A percentile compares a stretch with the other conserved stretches of the same genome.
phyloP scores from a whole-genome alignment of 2,113 vertebrate genomes.

The Vanacampus margaritifer region DNA sequence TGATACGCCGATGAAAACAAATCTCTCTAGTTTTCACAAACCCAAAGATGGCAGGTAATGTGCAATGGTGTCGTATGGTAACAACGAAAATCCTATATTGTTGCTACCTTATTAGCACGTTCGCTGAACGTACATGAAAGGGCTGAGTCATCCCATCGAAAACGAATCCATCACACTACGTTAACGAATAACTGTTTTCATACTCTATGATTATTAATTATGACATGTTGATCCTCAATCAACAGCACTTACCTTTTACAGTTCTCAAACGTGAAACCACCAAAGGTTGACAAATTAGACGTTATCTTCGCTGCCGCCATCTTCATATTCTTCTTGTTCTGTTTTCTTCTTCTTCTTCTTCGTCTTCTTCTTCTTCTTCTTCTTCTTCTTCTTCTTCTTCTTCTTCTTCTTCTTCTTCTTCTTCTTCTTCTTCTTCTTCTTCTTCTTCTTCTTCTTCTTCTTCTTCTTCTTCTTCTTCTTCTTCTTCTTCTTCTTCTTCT shows the following conservation, averaged over 20 bases:
- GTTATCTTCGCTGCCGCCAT: constrained; percentile 79
- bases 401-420: too few relatives aligned
- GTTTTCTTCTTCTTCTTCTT: too few relatives aligned
- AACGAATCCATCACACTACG: too few relatives aligned
- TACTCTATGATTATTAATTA: background rate
- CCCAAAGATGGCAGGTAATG: too few relatives aligned
- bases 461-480: background rate
- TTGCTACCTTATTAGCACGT: background rate
- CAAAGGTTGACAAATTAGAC: constrained; percentile 52
- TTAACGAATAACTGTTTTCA: background rate
- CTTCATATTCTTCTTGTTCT: background rate
- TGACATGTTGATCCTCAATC: rapidly evolving
- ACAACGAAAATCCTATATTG: too few relatives aligned
- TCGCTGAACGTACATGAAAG: constrained; percentile 3
- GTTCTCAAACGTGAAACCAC: constrained; percentile 90
- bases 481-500: too few relatives aligned
- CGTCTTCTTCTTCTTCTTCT: too few relatives aligned
- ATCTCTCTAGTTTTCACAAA: too few relatives aligned
- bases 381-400: too few relatives aligned
- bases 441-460: background rate
- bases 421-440: too few relatives aligned
- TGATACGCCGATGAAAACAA: too few relatives aligned
- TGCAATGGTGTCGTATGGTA: too few relatives aligned
- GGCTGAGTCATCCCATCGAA: constrained; percentile 69
- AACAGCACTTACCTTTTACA: constrained; percentile 76